A percentile compares a stretch with the other conserved stretches of the same genome.
phyloP scores from a whole-genome alignment of 2,113 vertebrate species.

The Lamprotornis superbus region DNA sequence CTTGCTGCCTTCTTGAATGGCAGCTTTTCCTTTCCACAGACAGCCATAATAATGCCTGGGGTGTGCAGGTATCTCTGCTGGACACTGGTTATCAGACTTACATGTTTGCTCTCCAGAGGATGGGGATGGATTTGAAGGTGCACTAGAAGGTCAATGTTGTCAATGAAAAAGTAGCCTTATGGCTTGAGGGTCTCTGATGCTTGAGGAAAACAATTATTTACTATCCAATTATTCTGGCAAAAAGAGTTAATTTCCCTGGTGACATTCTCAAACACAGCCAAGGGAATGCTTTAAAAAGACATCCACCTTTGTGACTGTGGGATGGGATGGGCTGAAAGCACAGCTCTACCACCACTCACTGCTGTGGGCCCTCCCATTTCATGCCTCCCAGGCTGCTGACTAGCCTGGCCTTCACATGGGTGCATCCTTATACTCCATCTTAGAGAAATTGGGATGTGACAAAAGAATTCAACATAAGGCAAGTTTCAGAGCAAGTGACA shows the following conservation, averaged over 20 bases:
- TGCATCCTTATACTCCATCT: background rate
- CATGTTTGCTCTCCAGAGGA: background rate
- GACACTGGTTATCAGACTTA: background rate
- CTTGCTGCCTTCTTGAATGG: background rate
- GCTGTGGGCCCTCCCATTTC: background rate
- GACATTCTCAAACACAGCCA: background rate
- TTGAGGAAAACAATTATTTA: background rate
- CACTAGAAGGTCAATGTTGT: background rate
- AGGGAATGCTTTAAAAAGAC: background rate
- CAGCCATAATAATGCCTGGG: accelerated
- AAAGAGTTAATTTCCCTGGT: background rate
- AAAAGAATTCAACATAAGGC: background rate
- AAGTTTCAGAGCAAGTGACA: slow-evolving; percentile 20
- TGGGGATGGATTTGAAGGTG: background rate
- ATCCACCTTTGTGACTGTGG: background rate
- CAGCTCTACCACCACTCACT: accelerated
- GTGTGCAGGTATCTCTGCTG: background rate
- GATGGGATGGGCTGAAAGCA: background rate
- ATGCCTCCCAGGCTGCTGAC: background rate
- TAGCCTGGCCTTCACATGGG: background rate
- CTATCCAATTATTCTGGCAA: background rate
- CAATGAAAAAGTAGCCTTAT: background rate
- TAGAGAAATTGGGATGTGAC: background rate
- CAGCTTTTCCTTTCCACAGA: background rate
- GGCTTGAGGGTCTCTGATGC: background rate